A percentile compares a stretch with the other conserved stretches of the same genome.
Conservation (phyloP, 2,888 invertebrate genomes). For the Mimachlamys varia region DNA sequence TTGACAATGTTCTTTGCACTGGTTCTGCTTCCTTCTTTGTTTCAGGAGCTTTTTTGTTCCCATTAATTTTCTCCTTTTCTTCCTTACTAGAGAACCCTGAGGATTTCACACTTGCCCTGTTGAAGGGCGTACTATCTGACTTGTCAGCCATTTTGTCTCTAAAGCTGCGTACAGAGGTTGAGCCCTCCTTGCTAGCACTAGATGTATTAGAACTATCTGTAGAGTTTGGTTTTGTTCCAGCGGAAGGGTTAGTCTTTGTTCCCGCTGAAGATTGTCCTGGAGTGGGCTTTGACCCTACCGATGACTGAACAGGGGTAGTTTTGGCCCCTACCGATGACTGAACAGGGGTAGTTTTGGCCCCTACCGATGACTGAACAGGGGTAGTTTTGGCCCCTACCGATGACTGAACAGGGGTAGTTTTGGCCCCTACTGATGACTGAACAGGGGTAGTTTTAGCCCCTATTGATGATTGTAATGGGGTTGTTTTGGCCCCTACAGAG, state of each 20-base stretch:
- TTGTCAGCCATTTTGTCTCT: background rate
- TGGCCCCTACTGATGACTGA: background rate
- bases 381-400: background rate
- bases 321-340: no score
- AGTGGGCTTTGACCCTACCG: no score
- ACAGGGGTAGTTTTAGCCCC: background rate
- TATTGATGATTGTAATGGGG: background rate
- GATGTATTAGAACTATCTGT: background rate
- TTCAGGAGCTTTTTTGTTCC: conserved; percentile 41
- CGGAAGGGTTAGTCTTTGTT: background rate
- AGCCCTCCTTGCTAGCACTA: background rate
- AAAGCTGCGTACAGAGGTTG: background rate
- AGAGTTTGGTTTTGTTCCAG: background rate
- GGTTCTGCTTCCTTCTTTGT: conserved; percentile 43
- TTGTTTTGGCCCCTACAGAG: background rate
- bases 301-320: background rate
- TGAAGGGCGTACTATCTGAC: background rate
- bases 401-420: background rate
- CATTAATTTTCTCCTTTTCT: conserved; percentile 48
- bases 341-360: no score
- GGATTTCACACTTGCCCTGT: conserved; percentile 23
- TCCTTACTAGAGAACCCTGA: conserved; percentile 44
- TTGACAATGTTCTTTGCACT: conserved; percentile 34
- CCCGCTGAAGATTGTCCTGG: no score
- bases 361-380: background rate